Evolutionary conservation across 2,113 vertebrate genomes (phyloP).

Genomic region (Scatophagus argus): DNA sequence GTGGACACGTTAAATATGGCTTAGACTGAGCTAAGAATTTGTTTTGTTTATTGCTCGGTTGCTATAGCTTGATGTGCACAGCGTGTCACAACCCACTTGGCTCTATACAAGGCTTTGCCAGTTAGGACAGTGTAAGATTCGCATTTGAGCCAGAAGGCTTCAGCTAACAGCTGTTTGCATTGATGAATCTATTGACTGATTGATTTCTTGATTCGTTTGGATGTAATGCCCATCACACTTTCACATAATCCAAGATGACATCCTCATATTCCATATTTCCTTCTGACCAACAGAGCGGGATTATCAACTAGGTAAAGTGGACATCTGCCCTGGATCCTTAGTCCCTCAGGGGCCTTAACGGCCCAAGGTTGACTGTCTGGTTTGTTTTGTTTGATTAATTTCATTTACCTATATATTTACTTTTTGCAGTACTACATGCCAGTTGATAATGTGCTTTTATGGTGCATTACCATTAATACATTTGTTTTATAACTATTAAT

Average conservation of each 20-base stretch:
- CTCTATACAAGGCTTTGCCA: neutral
- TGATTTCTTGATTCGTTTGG: neutral
- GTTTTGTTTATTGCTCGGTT: slow-evolving; percentile 5
- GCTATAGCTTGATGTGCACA: slow-evolving; percentile 5
- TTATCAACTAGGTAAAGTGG: neutral
- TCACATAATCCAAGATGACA: neutral
- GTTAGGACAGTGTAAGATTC: neutral
- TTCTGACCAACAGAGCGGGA: neutral
- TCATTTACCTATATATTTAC: neutral
- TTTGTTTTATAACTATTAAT: no score
- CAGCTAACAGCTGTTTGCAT: neutral
- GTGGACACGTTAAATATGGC: neutral
- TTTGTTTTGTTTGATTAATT: neutral
- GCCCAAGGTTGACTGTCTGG: neutral
- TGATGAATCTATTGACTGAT: neutral
- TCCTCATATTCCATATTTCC: neutral
- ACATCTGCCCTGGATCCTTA: neutral
- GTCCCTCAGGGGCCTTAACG: no score
- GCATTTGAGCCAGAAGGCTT: neutral
- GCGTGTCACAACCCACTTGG: neutral
- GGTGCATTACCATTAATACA: no score
- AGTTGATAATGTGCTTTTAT: neutral
- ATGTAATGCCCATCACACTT: neutral
- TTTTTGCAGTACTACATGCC: neutral
- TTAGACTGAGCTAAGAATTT: neutral